Conservation (phyloP, 2,797 vertebrate species). For the Acipenser transmontanus region DNA sequence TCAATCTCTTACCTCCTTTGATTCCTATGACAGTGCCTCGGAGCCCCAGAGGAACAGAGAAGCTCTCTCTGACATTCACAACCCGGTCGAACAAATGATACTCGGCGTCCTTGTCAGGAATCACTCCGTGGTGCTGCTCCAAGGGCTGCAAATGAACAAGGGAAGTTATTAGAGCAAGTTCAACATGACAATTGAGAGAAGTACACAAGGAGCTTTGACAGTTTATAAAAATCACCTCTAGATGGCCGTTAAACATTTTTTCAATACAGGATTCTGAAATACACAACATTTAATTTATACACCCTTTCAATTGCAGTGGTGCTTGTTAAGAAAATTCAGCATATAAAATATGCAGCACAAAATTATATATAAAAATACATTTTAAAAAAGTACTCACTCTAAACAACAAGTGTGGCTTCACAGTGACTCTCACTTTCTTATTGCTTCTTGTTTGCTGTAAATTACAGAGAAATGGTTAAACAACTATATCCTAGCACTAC, state of each 20-base stretch:
- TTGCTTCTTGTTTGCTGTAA: constrained; percentile 79
- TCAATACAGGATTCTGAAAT: no score
- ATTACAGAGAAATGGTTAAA: background rate
- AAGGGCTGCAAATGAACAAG: constrained; percentile 65
- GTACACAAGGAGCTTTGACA: no score
- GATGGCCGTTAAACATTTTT: no score
- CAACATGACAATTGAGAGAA: no score
- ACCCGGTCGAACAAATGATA: constrained; percentile 91
- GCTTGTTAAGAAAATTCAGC: no score
- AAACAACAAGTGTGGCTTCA: constrained; percentile 91
- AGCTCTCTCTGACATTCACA: constrained; percentile 87
- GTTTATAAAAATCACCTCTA: no score
- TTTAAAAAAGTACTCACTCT: constrained; percentile 61
- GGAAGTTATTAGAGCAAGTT: no score
- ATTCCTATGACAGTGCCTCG: constrained; percentile 90
- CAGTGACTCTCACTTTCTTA: constrained; percentile 95
- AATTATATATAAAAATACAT: no score
- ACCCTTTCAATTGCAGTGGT: no score
- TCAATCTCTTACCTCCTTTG: constrained; percentile 78
- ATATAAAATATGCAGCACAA: no score
- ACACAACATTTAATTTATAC: no score
- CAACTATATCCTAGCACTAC: no score
- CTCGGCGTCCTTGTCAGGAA: constrained; percentile 84
- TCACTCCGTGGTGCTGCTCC: constrained; percentile 85
- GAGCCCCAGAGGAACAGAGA: constrained; percentile 87